Base-by-base conservation (phyloP, 2,113 vertebrate genomes). In the Upupa epops region DNA sequence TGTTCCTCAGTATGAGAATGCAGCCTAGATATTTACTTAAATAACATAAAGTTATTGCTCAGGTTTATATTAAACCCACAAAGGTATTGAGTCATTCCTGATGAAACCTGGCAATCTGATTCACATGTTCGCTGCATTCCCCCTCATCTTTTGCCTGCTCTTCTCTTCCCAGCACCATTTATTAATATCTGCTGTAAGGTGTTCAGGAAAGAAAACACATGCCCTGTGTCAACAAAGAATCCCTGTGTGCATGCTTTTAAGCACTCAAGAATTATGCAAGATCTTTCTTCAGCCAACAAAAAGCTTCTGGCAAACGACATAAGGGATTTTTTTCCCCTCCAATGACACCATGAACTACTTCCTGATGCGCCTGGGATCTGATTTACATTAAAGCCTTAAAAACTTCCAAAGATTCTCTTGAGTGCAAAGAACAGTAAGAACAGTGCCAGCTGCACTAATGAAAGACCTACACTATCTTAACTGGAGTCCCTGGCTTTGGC, bases 201-300 rank as follows among this genome's bases (percentile, higher is more conserved):
- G 66, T 56, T 70, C 59, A 89, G 31, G 63, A 86, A 79, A 73
- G 59, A 79, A 76, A 86, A 84, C 74, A 86, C 8, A 51, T 21
- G 51, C 55, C 45, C 58, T 89, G 88, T 42, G 86, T 84, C 77
- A 86, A 31, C 42, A 78, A 8, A 1, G 28, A 93, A 84, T 70
- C 59, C 73, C 55, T 78, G 20, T 0, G 0, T 31, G 74, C 54
- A 32, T 66, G 73, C 70, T 93, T 86, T 11, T 31, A 18, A 82
- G 66, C 83, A 61, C 34, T n/a, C 1, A 2, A 81, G 48, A 75
- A 86, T 45, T 74, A 78, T 2, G 11, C 2, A 20, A 93, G 61
- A 17, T 36, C 42, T 52, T 76, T 79, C 66, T n/a, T 82, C 59
- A 90, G 92, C 73, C 77, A 95, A 92, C 24, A 58, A 65, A 92